Conservation (phyloP, 2,888 invertebrate species). For the Nycteola revayana region DNA sequence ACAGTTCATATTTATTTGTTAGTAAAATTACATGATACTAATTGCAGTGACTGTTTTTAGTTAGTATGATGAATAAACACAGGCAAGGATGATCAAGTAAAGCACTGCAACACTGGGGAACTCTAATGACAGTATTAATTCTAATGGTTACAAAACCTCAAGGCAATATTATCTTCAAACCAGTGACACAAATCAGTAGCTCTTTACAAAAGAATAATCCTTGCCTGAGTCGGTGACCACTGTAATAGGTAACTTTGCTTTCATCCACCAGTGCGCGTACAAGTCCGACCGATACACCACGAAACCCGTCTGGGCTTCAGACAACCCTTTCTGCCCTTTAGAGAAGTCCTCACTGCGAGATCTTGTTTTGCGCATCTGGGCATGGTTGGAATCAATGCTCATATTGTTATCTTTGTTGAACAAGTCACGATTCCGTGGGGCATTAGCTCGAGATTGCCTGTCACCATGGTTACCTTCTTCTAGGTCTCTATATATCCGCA, state of each 20-base stretch:
- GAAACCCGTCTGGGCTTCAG: conserved; percentile 67
- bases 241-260: conserved; percentile 88
- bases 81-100: conserved; percentile 83
- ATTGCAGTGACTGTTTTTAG: conserved; percentile 67
- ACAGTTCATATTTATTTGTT: conserved; percentile 51
- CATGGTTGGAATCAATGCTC: conserved; percentile 33
- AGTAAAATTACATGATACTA: conserved; percentile 64
- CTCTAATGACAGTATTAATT: conserved; percentile 73
- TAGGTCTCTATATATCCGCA: conserved; percentile 73
- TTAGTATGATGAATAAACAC: conserved; percentile 81
- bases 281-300: conserved; percentile 90
- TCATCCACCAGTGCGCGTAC: conserved; percentile 97
- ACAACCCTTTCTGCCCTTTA: conserved; percentile 67
- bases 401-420: conserved; percentile 49
- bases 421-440: conserved; percentile 60
- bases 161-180: conserved; percentile 78
- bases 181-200: conserved; percentile 79
- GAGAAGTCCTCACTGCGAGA: conserved; percentile 75
- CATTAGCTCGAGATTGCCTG: conserved; percentile 56
- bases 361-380: conserved; percentile 57
- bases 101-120: conserved; percentile 81
- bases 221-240: conserved; percentile 84
- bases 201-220: conserved; percentile 81
- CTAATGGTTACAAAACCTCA: conserved; percentile 79
- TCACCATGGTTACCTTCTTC: conserved; percentile 36